Base-by-base conservation (phyloP, 2,888 invertebrate species). In the Tenthredo scrophulariae region DNA sequence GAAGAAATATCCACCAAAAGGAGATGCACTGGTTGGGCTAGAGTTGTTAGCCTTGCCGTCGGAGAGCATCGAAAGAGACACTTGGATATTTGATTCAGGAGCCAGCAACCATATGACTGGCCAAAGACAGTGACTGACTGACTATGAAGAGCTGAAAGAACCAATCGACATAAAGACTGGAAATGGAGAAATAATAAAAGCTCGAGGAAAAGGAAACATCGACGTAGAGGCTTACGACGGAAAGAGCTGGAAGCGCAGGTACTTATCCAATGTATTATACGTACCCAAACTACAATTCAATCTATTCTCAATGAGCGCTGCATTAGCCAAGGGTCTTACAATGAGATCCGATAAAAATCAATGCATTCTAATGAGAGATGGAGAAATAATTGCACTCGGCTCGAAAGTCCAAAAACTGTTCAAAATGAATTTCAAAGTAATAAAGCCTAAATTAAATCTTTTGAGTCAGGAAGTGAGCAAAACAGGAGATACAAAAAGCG, bases 381-480 rank as follows among this genome's bases (percentile, higher is more conserved):
- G n/a, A 22, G 72, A 72, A 40, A 43, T 43, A 43, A 72, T 72
- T 2, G 72, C 72, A 22, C 0, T 72, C 1, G 40, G 43, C n/a
- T 72, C 72, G 18, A 72, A 15, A n/a, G n/a, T n/a, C n/a, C 18
- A 40, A 40, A 72, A 72, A 43, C 43, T 72, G 3, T 72, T 6
- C 18, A 72, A 72, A 72, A 72, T 72, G 72, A 18, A 72, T 3
- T 37, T 72, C n/a, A 3, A 18, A 43, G n/a, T 72, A 72, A 58
- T 50, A 7, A 2, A n/a, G 18, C 54, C 79, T 37, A 50, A 79
- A 37, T 6, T 58, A 50, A 72, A 2, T n/a, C 72, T 72, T 72
- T 6, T 72, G 3, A 79, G 79, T 37, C 33, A 79, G n/a, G 79
- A 79, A 79, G 79, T 58, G n/a, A n/a, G n/a, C n/a, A n/a, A n/a